phyloP scores from a whole-genome alignment of 2,888 invertebrate genomes.

The Epinotia brunnichana region DNA sequence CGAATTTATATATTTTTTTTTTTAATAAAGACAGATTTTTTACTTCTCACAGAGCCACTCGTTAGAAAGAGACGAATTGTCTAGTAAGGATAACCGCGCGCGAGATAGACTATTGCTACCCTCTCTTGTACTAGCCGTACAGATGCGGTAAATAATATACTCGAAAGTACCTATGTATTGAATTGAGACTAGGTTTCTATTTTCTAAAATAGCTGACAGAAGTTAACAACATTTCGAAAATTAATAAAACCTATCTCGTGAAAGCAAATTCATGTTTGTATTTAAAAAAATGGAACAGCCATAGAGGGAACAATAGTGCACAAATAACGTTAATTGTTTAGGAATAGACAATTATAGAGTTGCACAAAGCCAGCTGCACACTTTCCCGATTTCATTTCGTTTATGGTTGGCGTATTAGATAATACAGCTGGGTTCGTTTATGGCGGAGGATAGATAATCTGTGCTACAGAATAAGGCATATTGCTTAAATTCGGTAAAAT shows the following conservation, averaged over 20 bases:
- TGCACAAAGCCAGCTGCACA: conserved; percentile 39
- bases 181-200: too few species aligned
- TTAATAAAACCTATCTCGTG: conserved; percentile 1
- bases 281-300: conserved; percentile 38
- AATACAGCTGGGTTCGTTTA: conserved; percentile 12
- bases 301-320: conserved; percentile 35
- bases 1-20: too few species aligned
- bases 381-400: conserved; percentile 26
- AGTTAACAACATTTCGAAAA: neutral
- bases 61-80: too few species aligned
- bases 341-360: conserved; percentile 43
- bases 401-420: conserved; percentile 15
- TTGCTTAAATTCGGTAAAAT: too few species aligned
- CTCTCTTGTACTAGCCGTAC: too few species aligned
- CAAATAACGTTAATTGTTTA: conserved; percentile 42
- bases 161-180: too few species aligned
- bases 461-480: neutral
- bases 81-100: too few species aligned
- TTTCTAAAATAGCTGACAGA: neutral
- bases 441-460: conserved; percentile 5
- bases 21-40: too few species aligned
- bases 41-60: too few species aligned
- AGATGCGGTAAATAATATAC: too few species aligned
- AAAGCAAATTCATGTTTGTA: conserved; percentile 35
- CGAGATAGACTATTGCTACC: too few species aligned